A percentile compares a stretch with the other conserved stretches of the same genome.
Evolutionary conservation across 1,140 invertebrate species (phyloP).

Genomic region (Drosophila simulans): DNA sequence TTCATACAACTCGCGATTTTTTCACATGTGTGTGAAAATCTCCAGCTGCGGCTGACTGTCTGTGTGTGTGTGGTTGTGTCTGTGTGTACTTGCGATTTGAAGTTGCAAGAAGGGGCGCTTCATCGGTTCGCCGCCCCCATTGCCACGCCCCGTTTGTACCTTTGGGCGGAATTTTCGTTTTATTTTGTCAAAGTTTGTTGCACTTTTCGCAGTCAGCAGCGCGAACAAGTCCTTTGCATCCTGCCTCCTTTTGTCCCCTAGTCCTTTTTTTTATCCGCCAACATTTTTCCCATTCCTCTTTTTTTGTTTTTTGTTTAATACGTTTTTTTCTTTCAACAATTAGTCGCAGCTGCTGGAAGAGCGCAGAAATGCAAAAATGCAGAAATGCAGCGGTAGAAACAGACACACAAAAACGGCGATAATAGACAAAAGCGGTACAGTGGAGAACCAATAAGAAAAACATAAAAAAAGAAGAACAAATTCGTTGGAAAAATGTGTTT

Average conservation of each 20-base stretch:
- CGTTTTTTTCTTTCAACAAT: conserved; percentile 53
- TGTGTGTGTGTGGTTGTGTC: conserved; percentile 7
- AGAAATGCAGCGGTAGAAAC: conserved; percentile 23
- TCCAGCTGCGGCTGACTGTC: conserved; percentile 16
- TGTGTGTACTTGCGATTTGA: conserved; percentile 41
- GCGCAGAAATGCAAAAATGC: conserved; percentile 30
- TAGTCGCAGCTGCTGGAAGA: conserved; percentile 56
- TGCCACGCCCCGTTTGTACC: conserved; percentile 10
- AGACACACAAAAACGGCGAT: conserved; percentile 3
- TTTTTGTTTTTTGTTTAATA: background rate
- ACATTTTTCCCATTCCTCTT: background rate
- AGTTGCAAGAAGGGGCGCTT: conserved; percentile 50
- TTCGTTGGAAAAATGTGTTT: background rate
- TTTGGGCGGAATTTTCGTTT: conserved; percentile 54
- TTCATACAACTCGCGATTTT: conserved; percentile 27
- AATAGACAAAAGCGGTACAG: conserved; percentile 53
- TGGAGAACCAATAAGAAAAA: background rate
- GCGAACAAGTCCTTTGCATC: conserved; percentile 43
- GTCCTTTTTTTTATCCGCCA: background rate
- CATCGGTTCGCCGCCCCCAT: conserved; percentile 39
- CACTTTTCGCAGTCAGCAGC: conserved; percentile 64
- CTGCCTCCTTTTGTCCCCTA: conserved; percentile 29
- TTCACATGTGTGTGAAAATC: conserved; percentile 30
- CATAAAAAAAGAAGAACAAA: background rate
- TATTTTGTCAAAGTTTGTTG: conserved; percentile 78